Base-by-base conservation (phyloP, 1,140 invertebrate genomes). In the Drosophila asahinai region DNA sequence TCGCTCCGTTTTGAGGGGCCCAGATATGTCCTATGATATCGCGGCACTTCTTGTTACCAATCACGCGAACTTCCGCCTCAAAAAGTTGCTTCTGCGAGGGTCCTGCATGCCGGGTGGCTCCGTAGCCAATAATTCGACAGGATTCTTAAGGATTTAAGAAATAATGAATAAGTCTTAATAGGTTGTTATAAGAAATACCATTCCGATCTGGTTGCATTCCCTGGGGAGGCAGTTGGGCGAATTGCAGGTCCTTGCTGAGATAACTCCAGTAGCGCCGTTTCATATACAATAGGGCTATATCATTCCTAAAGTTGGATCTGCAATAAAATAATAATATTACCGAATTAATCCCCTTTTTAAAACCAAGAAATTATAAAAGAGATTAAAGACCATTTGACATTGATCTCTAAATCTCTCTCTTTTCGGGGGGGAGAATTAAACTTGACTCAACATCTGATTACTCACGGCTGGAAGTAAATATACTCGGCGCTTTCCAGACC, bases 401-500 rank as follows among this genome's bases (percentile, higher is more conserved):
- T 64, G 25, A 33, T 63, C 15, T n/a, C 5, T 3, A 22, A 51
- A 19, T 60, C 5, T 55, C 63, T 47, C 33, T 55, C 9, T n/a
- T 30, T 49, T 22, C 19, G 8, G n/a, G 14, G n/a, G 36, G 42
- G 73, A 67, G 36, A 77, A 59, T 62, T 70, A 62, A 84, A 67
- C 75, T 72, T 79, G 51, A 79, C 77, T 59, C 38, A 55, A 48
- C n/a, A 55, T 40, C n/a, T 60, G 54, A 40, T 27, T 48, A 80
- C 89, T 72, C 60, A 92, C 86, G 91, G 91, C 57, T 92, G 86
- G 67, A 92, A 92, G 59, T 89, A 91, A 49, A 92, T 91, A 73
- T 80, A 91, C 59, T 92, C 79, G 8, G 72, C 81, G 40, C 79
- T 75, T 19, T 92, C 65, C 19, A 91, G 38, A 49, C 80, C 61